phyloP scores from a whole-genome alignment of 2,888 invertebrate species.

The Patella ulyssiponensis region DNA sequence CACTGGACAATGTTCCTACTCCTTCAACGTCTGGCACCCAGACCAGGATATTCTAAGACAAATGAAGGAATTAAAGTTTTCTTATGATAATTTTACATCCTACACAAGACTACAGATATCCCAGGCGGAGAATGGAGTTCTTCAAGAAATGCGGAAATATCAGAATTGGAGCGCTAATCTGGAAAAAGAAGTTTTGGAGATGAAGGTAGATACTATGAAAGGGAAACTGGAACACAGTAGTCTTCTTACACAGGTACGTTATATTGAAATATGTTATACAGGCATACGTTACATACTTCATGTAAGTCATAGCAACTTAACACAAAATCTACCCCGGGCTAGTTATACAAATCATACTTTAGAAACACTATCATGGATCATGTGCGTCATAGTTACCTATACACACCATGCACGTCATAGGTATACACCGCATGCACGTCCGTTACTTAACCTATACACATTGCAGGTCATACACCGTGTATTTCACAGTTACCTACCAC shows the following conservation, averaged over 20 bases:
- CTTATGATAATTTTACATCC: slow-evolving; percentile 50
- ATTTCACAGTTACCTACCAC: too few relatives aligned
- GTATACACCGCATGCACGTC: too few relatives aligned
- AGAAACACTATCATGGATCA: too few relatives aligned
- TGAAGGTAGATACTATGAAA: slow-evolving; percentile 41
- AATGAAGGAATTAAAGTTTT: slow-evolving; percentile 52
- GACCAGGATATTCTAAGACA: slow-evolving; percentile 56
- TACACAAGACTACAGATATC: slow-evolving; percentile 24
- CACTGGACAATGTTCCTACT: slow-evolving; percentile 46
- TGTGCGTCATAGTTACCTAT: too few relatives aligned
- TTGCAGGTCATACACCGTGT: too few relatives aligned
- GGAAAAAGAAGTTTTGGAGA: slow-evolving; percentile 42
- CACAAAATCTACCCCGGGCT: too few relatives aligned
- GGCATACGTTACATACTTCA: too few relatives aligned
- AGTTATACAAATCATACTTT: too few relatives aligned
- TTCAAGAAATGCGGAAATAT: slow-evolving; percentile 39
- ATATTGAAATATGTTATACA: too few relatives aligned
- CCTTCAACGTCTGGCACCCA: slow-evolving; percentile 68
- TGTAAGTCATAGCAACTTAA: too few relatives aligned
- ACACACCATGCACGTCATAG: too few relatives aligned
- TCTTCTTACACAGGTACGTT: slow-evolving; percentile 12
- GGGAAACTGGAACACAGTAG: slow-evolving; percentile 30
- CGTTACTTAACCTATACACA: too few relatives aligned
- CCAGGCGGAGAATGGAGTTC: slow-evolving; percentile 37
- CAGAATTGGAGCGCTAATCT: slow-evolving; percentile 48